Conservation (phyloP, 2,113 vertebrate species). For the Ahaetulla prasina region DNA sequence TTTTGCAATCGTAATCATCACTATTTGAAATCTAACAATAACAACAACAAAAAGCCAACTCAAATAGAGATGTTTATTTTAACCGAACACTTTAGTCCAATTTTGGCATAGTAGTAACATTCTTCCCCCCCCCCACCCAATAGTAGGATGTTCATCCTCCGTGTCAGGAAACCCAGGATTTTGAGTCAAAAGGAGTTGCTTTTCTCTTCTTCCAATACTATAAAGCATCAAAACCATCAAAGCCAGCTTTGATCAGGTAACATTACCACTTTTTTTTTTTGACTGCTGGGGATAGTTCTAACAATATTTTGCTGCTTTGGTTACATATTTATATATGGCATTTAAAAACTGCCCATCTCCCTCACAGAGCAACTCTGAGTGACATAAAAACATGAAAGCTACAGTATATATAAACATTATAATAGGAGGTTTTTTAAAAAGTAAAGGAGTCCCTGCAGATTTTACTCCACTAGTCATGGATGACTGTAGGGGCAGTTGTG, state of each 20-base stretch:
- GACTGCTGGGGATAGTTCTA: conserved; percentile 7
- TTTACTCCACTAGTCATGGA: no score
- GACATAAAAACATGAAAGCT: neutral
- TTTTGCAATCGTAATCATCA: neutral
- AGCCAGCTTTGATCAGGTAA: conserved; percentile 17
- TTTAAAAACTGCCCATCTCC: neutral
- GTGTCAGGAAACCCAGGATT: neutral
- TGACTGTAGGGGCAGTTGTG: no score
- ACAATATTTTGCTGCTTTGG: conserved; percentile 12
- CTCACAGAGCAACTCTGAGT: neutral
- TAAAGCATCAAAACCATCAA: neutral
- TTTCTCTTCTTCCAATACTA: neutral
- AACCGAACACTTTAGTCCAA: neutral
- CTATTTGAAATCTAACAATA: neutral
- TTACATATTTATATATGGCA: neutral
- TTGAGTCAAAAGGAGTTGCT: neutral
- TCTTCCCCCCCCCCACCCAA: neutral
- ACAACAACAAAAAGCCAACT: neutral
- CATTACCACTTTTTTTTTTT: neutral
- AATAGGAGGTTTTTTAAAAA: no score
- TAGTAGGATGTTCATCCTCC: neutral
- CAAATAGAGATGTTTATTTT: neutral
- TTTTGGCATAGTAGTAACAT: neutral
- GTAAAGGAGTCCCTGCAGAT: no score
- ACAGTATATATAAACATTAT: neutral